Evolutionary conservation across 35 echinoderm and acorn worm species (phyloP), one percentile per base, ranked within the genome.

Genomic region (Diadema setosum): DNA sequence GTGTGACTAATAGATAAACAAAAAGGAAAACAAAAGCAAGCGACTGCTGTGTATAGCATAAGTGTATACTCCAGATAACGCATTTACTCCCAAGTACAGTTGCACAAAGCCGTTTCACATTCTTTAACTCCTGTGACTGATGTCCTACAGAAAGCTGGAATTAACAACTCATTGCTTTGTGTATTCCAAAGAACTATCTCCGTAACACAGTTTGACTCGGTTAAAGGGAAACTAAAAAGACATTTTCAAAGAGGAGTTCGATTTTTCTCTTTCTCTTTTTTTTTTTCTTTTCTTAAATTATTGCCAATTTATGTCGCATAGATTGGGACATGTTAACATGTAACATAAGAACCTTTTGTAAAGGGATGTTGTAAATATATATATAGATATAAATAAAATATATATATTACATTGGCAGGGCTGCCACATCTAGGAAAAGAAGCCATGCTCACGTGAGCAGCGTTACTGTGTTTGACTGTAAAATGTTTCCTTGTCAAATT

Each of bases 351-450:
- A 33, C 73, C 73, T 78, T 78, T 78, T 78, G 73, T 78, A 78
- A 78, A 78, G 73, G 73, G 73, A 78, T 39, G 12, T 39, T 78
- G 73, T 78, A 78, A 42, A 78, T 78, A 78, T 78, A 78, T 78
- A 78, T 78, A 78, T 78, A 78, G 73, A 78, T 78, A 78, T 78
- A 78, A 52, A 78, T 78, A 78, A 44, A 78, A 78, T 78, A 78
- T 78, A 78, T 78, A 78, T 78, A 78, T 78, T 78, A n/a, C 73
- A 43, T 78, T 78, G 73, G 73, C 73, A 78, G 44, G 73, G 73
- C 73, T 78, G 73, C 39, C 73, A 78, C 9, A 32, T 26, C 30
- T 34, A 33, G 20, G 63, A 78, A 32, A 26, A 78, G 73, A 78
- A 42, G 31, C 20, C 39, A 78, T 39, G 39, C 35, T 76, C 39